Evolutionary conservation across 2,888 invertebrate genomes (phyloP), one percentile per base, ranked within the genome.

Genomic region (Syrista parreyssii): DNA sequence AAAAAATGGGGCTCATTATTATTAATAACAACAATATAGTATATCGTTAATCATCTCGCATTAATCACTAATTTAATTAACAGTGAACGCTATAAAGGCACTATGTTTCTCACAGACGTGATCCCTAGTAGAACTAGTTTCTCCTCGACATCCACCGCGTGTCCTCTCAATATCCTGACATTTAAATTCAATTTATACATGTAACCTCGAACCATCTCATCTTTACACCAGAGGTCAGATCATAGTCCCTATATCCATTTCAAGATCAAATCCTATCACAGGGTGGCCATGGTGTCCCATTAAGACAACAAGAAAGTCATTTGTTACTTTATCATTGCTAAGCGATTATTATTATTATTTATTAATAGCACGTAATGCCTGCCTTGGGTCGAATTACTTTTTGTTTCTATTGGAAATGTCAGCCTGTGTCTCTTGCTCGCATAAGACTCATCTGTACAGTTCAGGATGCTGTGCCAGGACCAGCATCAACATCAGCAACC

Each of bases 21-120:
- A 73, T n/a, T 40, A 76, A 35, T 34, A 73, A 31, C 76, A 71
- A 34, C 71, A 68, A 34, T 71, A 55, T 76, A 72, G 68, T 76
- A 83, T 79, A 80, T 81, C 69, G 76, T 81, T 85, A 79, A 75
- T 74, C 71, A 40, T 74, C 35, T 73, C 74, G 74, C 30, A 35
- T 35, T 74, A 76, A 79, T 75, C 68, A 73, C 72, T 71, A 74
- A 73, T 80, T 80, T 79, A 79, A 82, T 82, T 79, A 81, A 82
- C 75, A 84, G 79, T 81, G 84, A 84, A 84, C 82, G 82, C 82
- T 84, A 83, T 82, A 80, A 87, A 87, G 87, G 87, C 87, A 87
- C 87, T 32, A 31, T 87, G 84, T 87, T 79, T 85, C 83, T 87
- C 87, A 87, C 87, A 86, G 86, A 87, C 83, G 84, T 82, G 77